Evolutionary conservation across 1,140 invertebrate genomes (phyloP).

Genomic region (Frieseomelitta varia): DNA sequence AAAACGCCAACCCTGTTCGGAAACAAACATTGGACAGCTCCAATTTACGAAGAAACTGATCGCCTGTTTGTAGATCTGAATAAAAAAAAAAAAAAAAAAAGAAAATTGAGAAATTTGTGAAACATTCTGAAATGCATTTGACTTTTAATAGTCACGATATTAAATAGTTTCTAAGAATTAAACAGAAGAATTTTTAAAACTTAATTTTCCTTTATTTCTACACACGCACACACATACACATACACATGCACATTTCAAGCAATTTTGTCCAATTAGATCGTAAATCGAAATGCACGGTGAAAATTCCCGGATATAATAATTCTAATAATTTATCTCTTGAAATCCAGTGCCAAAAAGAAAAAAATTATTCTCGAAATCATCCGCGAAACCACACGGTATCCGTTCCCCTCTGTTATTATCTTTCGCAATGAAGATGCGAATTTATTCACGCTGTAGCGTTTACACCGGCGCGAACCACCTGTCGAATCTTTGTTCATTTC

Average conservation of each 20-base stretch:
- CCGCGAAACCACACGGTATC: too few species aligned
- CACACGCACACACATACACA: not conserved
- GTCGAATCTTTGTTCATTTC: not conserved
- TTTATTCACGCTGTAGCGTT: too few species aligned
- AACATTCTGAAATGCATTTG: not conserved
- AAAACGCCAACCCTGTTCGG: not conserved
- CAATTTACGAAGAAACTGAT: not conserved
- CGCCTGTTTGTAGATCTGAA: not conserved
- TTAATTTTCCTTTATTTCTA: not conserved
- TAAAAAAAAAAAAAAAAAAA: not conserved
- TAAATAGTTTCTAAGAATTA: not conserved
- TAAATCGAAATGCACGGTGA: too few species aligned
- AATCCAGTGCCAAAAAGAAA: too few species aligned
- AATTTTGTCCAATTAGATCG: not conserved
- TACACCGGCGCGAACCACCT: too few species aligned
- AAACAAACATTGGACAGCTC: not conserved
- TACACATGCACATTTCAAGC: not conserved
- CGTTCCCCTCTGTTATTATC: too few species aligned
- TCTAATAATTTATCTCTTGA: too few species aligned
- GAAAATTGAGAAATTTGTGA: not conserved
- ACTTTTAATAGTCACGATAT: not conserved
- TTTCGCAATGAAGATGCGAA: too few species aligned
- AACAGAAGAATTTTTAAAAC: not conserved
- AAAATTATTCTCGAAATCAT: too few species aligned
- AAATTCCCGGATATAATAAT: too few species aligned